Percentiles rank a stretch among this genome's conserved stretches.
Conservation (phyloP, 2,797 vertebrate genomes). For the Microctenopoma stevenorrisi region DNA sequence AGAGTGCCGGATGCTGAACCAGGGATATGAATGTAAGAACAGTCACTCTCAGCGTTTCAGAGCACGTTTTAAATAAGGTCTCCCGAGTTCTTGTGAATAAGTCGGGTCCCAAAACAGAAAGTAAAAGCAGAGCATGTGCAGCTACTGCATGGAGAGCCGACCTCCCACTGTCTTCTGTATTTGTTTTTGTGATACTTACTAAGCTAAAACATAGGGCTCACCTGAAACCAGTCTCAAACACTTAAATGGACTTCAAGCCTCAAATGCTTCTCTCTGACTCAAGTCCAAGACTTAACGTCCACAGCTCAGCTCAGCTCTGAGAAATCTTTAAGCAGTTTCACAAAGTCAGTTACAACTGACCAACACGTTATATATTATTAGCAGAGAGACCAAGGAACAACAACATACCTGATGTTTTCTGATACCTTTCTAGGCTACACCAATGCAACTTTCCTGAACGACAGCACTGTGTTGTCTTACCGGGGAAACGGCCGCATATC, state of each 20-base stretch:
- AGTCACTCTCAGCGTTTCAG: background rate
- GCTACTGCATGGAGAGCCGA: background rate
- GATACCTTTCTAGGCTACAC: slow-evolving; percentile 81
- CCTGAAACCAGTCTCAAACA: background rate
- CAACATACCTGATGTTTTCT: background rate
- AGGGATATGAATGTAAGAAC: slow-evolving; percentile 92
- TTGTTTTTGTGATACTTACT: background rate
- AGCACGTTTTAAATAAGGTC: background rate
- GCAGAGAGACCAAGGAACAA: too few relatives aligned
- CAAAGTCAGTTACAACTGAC: background rate
- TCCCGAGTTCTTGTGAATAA: background rate
- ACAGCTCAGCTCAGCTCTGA: background rate
- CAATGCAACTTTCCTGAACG: slow-evolving; percentile 86
- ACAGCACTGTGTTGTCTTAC: slow-evolving; percentile 82
- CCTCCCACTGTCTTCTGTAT: background rate
- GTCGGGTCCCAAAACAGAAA: background rate
- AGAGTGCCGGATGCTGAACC: slow-evolving; percentile 82
- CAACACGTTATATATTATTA: too few relatives aligned
- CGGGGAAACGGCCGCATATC: slow-evolving; percentile 87
- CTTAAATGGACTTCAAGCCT: background rate
- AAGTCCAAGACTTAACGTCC: background rate
- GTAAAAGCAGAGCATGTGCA: background rate
- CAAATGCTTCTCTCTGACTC: background rate
- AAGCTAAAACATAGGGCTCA: background rate
- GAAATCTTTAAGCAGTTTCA: background rate